Conservation (phyloP, 2,888 invertebrate species). For the Conus canariensis region DNA sequence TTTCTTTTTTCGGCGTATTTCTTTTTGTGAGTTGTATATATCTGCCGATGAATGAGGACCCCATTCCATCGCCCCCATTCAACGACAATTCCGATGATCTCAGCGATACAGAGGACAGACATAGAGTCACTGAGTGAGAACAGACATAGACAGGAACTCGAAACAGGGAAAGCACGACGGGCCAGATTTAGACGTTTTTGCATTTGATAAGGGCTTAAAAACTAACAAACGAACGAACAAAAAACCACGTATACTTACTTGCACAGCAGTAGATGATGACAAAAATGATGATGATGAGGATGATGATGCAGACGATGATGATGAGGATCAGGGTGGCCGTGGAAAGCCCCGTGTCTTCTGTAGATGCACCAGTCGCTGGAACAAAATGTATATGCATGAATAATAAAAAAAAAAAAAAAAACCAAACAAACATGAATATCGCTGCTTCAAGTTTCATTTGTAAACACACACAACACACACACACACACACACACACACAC, state of each 20-base stretch:
- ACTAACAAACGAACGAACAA: neutral
- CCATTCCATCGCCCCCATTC: no score
- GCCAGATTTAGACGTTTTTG: no score
- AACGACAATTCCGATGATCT: no score
- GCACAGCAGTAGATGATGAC: neutral
- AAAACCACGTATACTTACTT: neutral
- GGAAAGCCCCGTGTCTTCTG: neutral
- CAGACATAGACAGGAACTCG: no score
- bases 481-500: neutral
- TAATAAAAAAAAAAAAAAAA: neutral
- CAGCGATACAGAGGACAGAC: no score
- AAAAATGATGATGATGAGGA: neutral
- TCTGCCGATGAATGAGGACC: no score
- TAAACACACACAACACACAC: neutral
- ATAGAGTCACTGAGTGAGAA: no score
- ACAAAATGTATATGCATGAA: neutral
- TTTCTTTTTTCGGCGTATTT: no score
- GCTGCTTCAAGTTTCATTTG: no score
- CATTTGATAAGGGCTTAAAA: no score
- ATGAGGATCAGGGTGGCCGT: slow-evolving; percentile 11
- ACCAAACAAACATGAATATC: neutral
- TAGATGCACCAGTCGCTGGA: neutral
- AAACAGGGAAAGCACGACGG: no score
- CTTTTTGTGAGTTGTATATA: no score
- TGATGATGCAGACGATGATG: neutral